These are phyloP conservation scores for Distichodus sexfasciatus DNA, from an alignment of 2,797 vertebrate genomes.

Conservation along the genomic window DNA sequence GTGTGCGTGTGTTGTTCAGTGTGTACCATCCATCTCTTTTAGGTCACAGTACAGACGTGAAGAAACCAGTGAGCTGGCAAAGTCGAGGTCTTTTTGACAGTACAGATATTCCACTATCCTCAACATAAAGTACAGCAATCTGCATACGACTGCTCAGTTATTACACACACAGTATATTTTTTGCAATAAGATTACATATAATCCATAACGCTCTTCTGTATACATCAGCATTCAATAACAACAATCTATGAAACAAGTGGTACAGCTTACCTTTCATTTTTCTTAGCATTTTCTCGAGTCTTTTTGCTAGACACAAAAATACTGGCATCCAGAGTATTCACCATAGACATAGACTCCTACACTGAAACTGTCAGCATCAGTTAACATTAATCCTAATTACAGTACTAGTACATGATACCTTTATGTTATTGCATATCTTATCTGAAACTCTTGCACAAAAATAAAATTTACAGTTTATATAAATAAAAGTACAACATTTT, in stretches of 20 bases:
- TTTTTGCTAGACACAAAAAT: constrained; percentile 59
- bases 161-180: constrained; percentile 56
- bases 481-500: constrained; percentile 67
- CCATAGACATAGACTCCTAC: constrained; percentile 64
- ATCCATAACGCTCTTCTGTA: constrained; percentile 64
- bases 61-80: neutral
- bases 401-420: constrained; percentile 44
- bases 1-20: neutral
- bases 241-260: constrained; percentile 55
- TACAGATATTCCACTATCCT: constrained; percentile 55
- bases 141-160: constrained; percentile 63
- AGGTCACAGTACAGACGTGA: neutral
- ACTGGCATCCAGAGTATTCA: constrained; percentile 57
- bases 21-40: neutral
- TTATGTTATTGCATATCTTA: constrained; percentile 62
- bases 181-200: constrained; percentile 63
- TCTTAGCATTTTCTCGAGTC: constrained; percentile 50
- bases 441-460: constrained; percentile 58
- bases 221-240: constrained; percentile 52
- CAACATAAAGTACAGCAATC: constrained; percentile 63
- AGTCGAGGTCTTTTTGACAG: constrained; percentile 2
- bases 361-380: constrained; percentile 64
- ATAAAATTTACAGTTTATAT: constrained; percentile 48
- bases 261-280: constrained; percentile 39
- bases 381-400: constrained; percentile 63